Evolutionary conservation across 2,113 vertebrate genomes (phyloP), one percentile per base, ranked within the genome.

Genomic region (Pelecanus crispus): DNA sequence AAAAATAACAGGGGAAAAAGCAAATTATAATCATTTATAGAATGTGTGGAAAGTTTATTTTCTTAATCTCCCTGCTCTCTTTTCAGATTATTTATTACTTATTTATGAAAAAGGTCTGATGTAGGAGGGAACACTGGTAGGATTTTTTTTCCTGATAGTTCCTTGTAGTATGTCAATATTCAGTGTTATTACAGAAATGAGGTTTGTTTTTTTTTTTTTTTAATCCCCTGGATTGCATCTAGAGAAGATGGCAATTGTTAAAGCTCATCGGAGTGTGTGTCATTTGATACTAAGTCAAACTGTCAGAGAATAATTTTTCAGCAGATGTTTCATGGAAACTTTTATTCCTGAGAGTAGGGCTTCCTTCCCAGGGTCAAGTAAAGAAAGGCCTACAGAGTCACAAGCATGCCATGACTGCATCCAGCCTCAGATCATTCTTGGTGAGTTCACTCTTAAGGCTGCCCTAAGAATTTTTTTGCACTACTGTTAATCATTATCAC

Each of bases 251-350:
- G 56, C 65, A 75, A 13, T 65, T 75, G 20, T 81, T 96, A 77
- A 91, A 92, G 50, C 59, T 90, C 40, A 10, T 68, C 29, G 29
- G 45, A 84, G 20, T 31, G 11, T 73, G 13, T 91, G 81, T 95
- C 74, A 78, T 47, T 95, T 81, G 53, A 80, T 74, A 78, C 81
- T 88, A 90, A 88, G 38, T 81, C 73, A 90, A 24, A 81, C 63
- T 81, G 75, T 71, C 50, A 88, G 79, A 73, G 40, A 92, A 71
- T 70, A 87, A 72, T 94, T 94, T 89, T 92, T 83, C 50, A 83
- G 68, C 52, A 88, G 50, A 71, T 67, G 11, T 91, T 93, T 94
- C 73, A 42, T 95, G 96, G 88, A 94, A 96, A 88, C 74, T 95
- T 95, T 67, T 63, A 81, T 81, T 86, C 55, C 61, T 94, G 71